A percentile compares a stretch with the other conserved stretches of the same genome.
Conservation (phyloP, 1,140 invertebrate genomes). For the Agrilus planipennis region DNA sequence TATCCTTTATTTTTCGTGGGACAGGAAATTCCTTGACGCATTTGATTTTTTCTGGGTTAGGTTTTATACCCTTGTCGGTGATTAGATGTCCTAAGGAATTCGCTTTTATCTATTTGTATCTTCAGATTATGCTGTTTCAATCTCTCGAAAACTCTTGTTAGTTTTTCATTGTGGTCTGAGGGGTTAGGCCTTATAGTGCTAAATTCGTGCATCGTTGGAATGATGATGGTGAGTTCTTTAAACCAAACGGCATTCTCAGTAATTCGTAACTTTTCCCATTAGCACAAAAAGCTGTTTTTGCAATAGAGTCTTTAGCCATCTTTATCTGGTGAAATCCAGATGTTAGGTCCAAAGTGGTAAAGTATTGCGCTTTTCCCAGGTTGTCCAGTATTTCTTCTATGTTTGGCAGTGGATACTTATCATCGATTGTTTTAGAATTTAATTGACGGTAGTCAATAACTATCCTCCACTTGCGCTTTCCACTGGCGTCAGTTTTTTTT, state of each 20-base stretch:
- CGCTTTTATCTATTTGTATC: background rate
- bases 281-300: background rate
- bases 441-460: slow-evolving; percentile 31
- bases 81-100: background rate
- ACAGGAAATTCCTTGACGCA: background rate
- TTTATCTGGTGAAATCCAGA: slow-evolving; percentile 37
- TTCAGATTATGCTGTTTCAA: background rate
- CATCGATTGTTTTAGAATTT: too few species aligned
- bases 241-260: background rate
- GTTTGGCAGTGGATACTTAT: slow-evolving; percentile 35
- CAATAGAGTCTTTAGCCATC: background rate
- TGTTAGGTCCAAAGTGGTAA: slow-evolving; percentile 33
- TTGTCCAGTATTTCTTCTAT: slow-evolving; percentile 36
- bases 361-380: slow-evolving; percentile 29
- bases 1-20: background rate
- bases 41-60: too few species aligned
- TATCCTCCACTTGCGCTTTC: slow-evolving; percentile 23
- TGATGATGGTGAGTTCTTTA: background rate
- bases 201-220: slow-evolving; percentile 1
- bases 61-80: background rate
- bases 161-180: background rate
- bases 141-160: background rate
- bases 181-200: background rate
- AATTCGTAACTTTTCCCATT: too few species aligned
- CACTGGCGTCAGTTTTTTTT: background rate